These are phyloP conservation scores for Sebastes kiyomatsui DNA, from an alignment of 2,797 vertebrate genomes.

Conservation along the genomic window DNA sequence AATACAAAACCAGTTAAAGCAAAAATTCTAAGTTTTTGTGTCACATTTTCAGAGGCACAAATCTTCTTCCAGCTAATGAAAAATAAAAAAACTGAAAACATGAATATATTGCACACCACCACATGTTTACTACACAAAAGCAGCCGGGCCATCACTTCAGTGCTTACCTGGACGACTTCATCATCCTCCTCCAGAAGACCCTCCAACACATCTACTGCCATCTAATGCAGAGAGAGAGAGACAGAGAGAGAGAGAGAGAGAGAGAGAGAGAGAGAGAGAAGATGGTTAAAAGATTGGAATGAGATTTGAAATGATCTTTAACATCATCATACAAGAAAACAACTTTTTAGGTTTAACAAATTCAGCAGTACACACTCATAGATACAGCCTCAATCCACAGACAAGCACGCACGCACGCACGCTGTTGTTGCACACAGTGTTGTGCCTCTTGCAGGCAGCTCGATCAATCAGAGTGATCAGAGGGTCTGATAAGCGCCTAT, in stretches of 20 bases:
- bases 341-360: background rate
- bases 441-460: conserved; percentile 33
- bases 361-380: background rate
- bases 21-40: background rate
- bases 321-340: background rate
- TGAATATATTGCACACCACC: background rate
- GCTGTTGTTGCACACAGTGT: background rate
- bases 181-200: conserved; percentile 87
- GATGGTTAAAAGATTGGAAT: background rate
- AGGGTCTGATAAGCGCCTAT: conserved; percentile 58
- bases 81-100: background rate
- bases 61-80: background rate
- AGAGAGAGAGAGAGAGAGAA: no score
- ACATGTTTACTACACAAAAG: background rate
- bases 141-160: background rate
- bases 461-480: conserved; percentile 66
- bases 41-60: background rate
- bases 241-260: background rate
- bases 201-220: conserved; percentile 84
- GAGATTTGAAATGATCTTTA: background rate
- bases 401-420: background rate
- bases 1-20: background rate
- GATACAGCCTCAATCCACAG: background rate
- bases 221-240: conserved; percentile 58
- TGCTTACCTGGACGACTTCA: conserved; percentile 86